Evolutionary conservation across 2,797 vertebrate species (phyloP), one percentile per base, ranked within the genome.

Genomic region (Acanthiza pusilla): DNA sequence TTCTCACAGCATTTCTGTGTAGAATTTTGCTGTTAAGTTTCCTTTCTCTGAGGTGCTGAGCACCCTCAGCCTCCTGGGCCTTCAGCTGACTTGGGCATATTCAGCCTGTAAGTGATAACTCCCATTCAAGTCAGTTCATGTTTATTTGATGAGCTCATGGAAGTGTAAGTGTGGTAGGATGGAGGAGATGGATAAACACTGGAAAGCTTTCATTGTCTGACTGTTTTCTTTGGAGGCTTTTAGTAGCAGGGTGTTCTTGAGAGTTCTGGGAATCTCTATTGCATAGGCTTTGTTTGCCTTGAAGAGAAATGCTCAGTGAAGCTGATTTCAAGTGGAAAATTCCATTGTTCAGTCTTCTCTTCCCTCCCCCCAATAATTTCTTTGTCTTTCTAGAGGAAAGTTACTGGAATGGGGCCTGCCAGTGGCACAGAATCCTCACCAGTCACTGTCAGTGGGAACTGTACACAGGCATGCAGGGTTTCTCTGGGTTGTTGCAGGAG

Each of bases 131-230:
- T 94, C 92, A 78, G 58, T 55, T 95, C 92, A 47, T 89, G 92
- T 96, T 94, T 95, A 23, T 88, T 84, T 85, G 91, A 92, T 97
- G 93, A 96, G 85, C 86, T 96, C 89, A 93, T 92, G 70, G 82
- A 88, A 88, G 70, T 93, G 86, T 87, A 75, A 95, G 67, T 60
- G 63, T 88, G 43, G 51, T 85, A 88, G 76, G 47, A 67, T 88
- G 66, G 82, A 73, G 66, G 70, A 83, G 68, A 38, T 36, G 93
- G 70, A 68, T 88, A 85, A 96, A 73, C 73, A 68, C 55, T 94
- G 75, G 83, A 89, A 95, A 96, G 54, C 73, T 17, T 81, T 91
- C 75, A 66, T 95, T 94, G 82, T 94, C 91, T 38, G 38, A 38
- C 38, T n/a, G 89, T 96, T 95, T 93, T 96, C 85, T 93, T 96